A percentile compares a stretch with the other conserved stretches of the same genome.
These are phyloP conservation scores for Macaca nemestrina DNA, from an alignment of 2,113 vertebrate species.

Conservation along the genomic window DNA sequence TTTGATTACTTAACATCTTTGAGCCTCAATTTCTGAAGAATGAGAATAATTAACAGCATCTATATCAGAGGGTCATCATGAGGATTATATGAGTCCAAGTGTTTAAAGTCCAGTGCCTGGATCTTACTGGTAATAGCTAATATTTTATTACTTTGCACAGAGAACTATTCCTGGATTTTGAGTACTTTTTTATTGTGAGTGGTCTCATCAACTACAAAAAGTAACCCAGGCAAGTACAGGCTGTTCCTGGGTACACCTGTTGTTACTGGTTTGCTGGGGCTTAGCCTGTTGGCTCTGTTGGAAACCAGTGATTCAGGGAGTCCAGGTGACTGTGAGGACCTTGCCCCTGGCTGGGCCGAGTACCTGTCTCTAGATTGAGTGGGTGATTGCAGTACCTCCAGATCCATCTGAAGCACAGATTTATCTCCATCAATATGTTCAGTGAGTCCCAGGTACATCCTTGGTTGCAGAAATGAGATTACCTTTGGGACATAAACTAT, in stretches of 20 bases:
- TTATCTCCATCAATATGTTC: background rate
- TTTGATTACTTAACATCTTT: background rate
- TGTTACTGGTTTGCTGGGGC: background rate
- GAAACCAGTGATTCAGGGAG: background rate
- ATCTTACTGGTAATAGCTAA: too few species aligned
- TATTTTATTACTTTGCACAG: background rate
- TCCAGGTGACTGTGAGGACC: background rate
- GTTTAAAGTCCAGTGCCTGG: background rate
- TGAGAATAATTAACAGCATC: background rate
- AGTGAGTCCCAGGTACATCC: background rate
- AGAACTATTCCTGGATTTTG: background rate
- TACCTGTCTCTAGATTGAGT: background rate
- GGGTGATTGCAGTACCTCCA: background rate
- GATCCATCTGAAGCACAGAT: background rate
- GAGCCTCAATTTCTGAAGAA: background rate
- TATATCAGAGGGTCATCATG: background rate
- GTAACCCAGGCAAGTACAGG: background rate
- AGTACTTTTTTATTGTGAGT: background rate
- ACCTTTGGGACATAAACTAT: constrained; percentile 70
- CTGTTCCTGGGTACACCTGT: background rate
- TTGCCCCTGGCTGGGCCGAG: background rate
- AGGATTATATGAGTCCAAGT: background rate
- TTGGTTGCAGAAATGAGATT: constrained; percentile 61
- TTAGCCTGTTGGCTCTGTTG: background rate
- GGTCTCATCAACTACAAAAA: background rate